Evolutionary conservation across 2,797 vertebrate genomes (phyloP), one percentile per base, ranked within the genome.

Genomic region (Tinamus major): DNA sequence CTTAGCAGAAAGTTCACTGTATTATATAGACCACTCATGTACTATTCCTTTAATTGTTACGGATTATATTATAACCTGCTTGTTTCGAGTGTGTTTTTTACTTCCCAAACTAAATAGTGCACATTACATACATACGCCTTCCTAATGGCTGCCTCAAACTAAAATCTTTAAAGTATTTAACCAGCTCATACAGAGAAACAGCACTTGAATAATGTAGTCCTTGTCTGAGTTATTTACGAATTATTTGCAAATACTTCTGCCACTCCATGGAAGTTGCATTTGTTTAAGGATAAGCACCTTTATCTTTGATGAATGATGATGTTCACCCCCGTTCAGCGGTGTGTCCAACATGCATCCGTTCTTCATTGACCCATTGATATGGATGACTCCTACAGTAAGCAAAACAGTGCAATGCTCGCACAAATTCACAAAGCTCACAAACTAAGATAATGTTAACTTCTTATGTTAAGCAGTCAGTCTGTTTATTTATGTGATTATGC

Each of bases 1-100:
- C 70, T 95, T 63, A 91, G 81, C 72, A 93, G 71, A 92, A 95
- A 87, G 35, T 80, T 95, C 85, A 77, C 80, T 58, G 63, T 33
- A 88, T 70, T 91, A 63, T 76, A 93, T 42, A 94, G 94, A 83
- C 64, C 68, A 89, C 3, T 69, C 61, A 77, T 77, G 35, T 23
- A 53, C 48, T 39, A 89, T 35, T 46, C 33, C 59, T 91, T 91
- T 85, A 89, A 79, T 53, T 78, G 24, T 56, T 64, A 78, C 65
- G 42, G 72, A 71, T 56, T 35, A 37, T 39, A 29, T 49, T 78
- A 51, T 46, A 63, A 67, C 37, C 68, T 90, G 68, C 42, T 83
- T 76, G 41, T 21, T 93, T 48, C 9, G 33, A 20, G 27, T 70
- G 41, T n/a, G 20, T 77, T 83, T 74, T 91, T 91, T 35, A 55